Conservation (phyloP, 2,113 vertebrate genomes). For the Pycnonotus jocosus region DNA sequence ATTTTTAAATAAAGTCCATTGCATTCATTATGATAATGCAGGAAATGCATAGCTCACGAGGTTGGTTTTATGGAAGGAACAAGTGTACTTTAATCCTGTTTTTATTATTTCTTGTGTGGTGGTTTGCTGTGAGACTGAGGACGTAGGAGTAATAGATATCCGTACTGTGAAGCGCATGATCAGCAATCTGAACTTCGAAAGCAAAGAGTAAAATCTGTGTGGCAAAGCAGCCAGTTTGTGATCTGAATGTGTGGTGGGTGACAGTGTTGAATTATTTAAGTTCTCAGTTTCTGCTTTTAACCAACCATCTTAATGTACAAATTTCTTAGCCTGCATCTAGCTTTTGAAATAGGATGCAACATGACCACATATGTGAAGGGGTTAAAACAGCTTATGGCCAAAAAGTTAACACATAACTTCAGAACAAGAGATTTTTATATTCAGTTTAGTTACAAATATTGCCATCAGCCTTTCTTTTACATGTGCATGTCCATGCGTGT, state of each 20-base stretch:
- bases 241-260: background rate
- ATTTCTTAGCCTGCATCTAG: background rate
- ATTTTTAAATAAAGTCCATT: constrained; percentile 9
- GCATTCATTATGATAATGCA: background rate
- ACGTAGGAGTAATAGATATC: background rate
- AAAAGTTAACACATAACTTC: background rate
- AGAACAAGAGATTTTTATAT: background rate
- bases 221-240: background rate
- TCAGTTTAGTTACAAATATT: constrained; percentile 19
- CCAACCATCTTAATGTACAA: background rate
- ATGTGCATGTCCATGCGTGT: background rate
- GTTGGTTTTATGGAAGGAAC: constrained; percentile 22
- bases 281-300: background rate
- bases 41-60: background rate
- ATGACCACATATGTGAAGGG: background rate
- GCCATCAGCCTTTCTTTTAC: background rate
- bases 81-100: constrained; percentile 57
- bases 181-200: constrained; percentile 34
- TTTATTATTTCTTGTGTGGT: constrained; percentile 40
- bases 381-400: background rate
- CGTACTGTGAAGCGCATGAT: background rate
- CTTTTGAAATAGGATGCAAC: background rate
- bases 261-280: background rate
- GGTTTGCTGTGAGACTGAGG: background rate
- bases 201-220: background rate